Base-by-base conservation (phyloP, 2,113 vertebrate genomes). In the Passer montanus region DNA sequence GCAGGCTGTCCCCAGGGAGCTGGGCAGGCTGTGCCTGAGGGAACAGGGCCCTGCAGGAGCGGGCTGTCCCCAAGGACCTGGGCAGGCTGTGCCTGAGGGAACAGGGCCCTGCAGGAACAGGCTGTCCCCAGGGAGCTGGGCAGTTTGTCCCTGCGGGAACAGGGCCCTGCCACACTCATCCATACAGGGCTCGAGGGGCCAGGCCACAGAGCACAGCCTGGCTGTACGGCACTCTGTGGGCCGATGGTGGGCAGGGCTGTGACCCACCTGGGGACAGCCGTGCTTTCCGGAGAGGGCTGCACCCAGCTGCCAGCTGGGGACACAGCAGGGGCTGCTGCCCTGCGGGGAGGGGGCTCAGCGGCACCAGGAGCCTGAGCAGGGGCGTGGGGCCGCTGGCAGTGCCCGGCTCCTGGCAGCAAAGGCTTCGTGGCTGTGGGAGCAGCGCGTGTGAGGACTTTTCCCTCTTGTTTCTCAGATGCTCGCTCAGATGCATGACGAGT, bases 401-500 rank as follows among this genome's bases (percentile, higher is more conserved):
- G 5, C 18, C 20, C 26, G 7, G 41, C 35, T n/a, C 27, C 26
- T 2, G 7, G 18, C 6, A 15, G 26, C 2, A 39, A 15, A 28
- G 43, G 23, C 50, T n/a, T 31, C 17, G 27, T 15, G 23, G 8
- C 10, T 27, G 22, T 55, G 20, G 89, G 26, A 74, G 63, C 66
- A 56, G 60, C 3, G 10, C 9, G 10, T 7, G 8, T 6, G 31
- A 84, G 23, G 55, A 31, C 21, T 46, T 81, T 14, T 41, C 6
- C 41, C 67, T 84, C 84, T 80, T 39, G 8, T 78, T 84, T 90
- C 95, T 52, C 74, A 55, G 80, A 90, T 95, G 96, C 93, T 92
- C 20, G 77, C 62, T 67, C 67, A 87, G 30, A n/a, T 6, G 15
- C 49, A 13, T 10, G 72, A 78, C 3, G 31, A 73, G 41, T 19